Percentiles rank a stretch among this genome's conserved stretches.
Conservation (phyloP, 2,113 vertebrate species). For the Litocranius walleri region DNA sequence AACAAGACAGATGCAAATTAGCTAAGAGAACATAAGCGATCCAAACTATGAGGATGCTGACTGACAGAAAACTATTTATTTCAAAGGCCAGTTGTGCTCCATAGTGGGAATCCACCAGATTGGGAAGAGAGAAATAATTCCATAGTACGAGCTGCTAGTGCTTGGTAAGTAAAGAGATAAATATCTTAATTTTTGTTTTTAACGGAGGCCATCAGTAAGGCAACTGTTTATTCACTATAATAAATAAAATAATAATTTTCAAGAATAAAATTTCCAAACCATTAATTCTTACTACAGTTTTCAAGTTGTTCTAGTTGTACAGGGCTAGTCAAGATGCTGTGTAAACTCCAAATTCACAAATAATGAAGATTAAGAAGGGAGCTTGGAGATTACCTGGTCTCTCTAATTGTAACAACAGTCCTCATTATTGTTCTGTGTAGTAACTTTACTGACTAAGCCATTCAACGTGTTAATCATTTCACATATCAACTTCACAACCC, state of each 20-base stretch:
- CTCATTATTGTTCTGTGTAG: neutral
- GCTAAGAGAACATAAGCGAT: neutral
- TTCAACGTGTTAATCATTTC: neutral
- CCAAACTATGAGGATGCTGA: neutral
- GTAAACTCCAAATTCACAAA: neutral
- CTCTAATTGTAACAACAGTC: neutral
- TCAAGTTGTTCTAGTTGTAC: neutral
- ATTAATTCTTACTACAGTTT: neutral
- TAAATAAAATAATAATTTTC: slow-evolving; percentile 23
- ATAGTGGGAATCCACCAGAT: neutral
- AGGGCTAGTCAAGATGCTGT: neutral
- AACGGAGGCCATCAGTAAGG: neutral
- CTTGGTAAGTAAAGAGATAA: neutral
- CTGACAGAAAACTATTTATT: neutral
- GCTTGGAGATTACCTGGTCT: neutral
- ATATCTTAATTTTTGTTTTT: neutral
- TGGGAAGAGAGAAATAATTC: neutral
- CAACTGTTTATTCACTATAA: neutral
- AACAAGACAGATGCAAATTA: neutral
- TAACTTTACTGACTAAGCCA: neutral
- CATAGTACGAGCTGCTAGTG: neutral
- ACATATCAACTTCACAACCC: neutral
- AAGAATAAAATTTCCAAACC: neutral
- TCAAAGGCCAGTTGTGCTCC: neutral
- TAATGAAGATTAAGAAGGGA: neutral